These are phyloP conservation scores for Schizopygopsis pylzovi DNA, from an alignment of 2,797 vertebrate genomes.

Conservation along the genomic window DNA sequence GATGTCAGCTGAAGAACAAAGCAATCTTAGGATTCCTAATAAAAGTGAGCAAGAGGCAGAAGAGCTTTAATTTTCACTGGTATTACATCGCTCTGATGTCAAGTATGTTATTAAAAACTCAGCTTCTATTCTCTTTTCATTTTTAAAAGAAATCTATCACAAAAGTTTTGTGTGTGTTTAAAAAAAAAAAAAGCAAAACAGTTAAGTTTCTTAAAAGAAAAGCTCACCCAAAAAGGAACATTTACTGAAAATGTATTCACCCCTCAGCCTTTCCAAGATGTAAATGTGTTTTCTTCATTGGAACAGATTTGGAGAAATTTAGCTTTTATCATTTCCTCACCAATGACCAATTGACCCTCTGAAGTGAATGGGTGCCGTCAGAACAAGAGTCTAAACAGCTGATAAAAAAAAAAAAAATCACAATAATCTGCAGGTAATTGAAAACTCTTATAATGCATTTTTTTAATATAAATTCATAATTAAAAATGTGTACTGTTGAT, in stretches of 20 bases:
- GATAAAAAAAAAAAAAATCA: not conserved
- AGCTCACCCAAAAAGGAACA: not conserved
- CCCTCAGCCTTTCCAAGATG: not conserved
- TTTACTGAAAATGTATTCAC: not conserved
- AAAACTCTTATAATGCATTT: not conserved
- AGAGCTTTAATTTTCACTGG: conserved; percentile 83
- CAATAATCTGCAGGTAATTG: not conserved
- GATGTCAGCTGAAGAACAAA: conserved; percentile 92
- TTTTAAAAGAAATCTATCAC: conserved; percentile 66
- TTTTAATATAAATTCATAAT: not conserved
- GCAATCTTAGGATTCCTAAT: conserved; percentile 89
- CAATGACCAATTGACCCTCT: not conserved
- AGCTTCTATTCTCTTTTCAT: conserved; percentile 82
- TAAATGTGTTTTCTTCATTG: not conserved
- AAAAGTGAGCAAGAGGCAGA: conserved; percentile 81
- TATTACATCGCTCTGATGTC: conserved; percentile 86
- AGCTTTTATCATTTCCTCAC: not conserved
- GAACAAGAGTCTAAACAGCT: not conserved
- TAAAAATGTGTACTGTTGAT: not conserved
- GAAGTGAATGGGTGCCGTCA: not conserved
- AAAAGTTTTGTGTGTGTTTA: conserved; percentile 58
- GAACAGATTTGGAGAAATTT: not conserved
- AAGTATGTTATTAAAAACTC: conserved; percentile 90
- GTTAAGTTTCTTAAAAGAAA: conserved; percentile 30
- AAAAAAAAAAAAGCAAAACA: conserved; percentile 54